These are phyloP conservation scores for Zaprionus kolodkinae DNA, from an alignment of 1,140 invertebrate genomes.

Conservation along the genomic window DNA sequence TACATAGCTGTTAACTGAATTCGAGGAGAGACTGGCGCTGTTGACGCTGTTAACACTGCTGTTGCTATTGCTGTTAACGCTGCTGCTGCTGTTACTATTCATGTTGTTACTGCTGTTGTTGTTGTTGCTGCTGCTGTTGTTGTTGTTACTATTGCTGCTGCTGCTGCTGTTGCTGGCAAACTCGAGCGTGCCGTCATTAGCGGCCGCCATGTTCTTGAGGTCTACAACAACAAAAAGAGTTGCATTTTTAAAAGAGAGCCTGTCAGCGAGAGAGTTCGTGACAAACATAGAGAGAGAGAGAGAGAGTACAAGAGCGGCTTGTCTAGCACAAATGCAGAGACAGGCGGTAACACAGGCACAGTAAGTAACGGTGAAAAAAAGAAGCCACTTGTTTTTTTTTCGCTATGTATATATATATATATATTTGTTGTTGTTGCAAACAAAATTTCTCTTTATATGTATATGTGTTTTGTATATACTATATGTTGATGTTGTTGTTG, in stretches of 20 bases:
- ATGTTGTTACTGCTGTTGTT: constrained; percentile 36
- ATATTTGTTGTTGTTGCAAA: constrained; percentile 61
- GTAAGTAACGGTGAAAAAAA: constrained; percentile 5
- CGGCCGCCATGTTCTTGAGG: constrained; percentile 78
- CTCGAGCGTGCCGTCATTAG: constrained; percentile 73
- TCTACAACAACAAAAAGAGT: constrained; percentile 67
- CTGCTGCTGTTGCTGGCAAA: constrained; percentile 63
- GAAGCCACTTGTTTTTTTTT: constrained; percentile 26
- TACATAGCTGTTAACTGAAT: constrained; percentile 11
- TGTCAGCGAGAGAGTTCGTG: background rate
- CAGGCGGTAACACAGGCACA: constrained; percentile 33
- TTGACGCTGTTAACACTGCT: constrained; percentile 30
- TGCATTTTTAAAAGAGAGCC: constrained; percentile 27
- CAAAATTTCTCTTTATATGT: constrained; percentile 48
- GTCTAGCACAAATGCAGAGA: constrained; percentile 51
- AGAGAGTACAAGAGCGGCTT: constrained; percentile 7
- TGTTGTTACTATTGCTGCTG: constrained; percentile 51
- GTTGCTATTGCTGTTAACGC: constrained; percentile 35
- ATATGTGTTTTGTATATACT: constrained; percentile 52
- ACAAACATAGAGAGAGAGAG: constrained; percentile 1
- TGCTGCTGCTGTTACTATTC: constrained; percentile 33
- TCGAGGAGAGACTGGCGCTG: constrained; percentile 9
- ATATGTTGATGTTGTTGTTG: constrained; percentile 31
- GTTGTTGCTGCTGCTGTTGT: constrained; percentile 32
- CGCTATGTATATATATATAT: constrained; percentile 52